Evolutionary conservation across 2,113 vertebrate species (phyloP).

Genomic region (Psammodynastes pulverulentus): DNA sequence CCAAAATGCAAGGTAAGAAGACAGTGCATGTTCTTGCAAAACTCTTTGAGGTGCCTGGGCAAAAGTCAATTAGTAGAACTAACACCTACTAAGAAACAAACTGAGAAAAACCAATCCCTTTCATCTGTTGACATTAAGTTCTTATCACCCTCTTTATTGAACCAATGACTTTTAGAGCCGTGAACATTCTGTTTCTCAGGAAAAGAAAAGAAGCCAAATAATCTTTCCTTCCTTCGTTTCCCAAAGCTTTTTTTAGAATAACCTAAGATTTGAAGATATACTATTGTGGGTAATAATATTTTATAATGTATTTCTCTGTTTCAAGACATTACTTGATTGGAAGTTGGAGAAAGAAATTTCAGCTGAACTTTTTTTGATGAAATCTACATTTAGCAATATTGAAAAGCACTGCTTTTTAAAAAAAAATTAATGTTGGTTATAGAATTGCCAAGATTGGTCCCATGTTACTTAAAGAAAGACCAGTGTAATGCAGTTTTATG

Average conservation of each 20-base stretch:
- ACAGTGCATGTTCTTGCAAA: neutral
- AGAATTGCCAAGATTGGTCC: neutral
- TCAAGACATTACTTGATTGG: neutral
- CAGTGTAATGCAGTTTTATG: neutral
- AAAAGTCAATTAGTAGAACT: neutral
- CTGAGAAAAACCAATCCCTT: slow-evolving; percentile 4
- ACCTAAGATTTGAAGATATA: neutral
- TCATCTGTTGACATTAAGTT: neutral
- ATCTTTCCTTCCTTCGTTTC: neutral
- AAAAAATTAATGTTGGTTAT: neutral
- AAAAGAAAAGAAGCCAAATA: neutral
- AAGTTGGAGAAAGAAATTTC: neutral
- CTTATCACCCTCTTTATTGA: neutral
- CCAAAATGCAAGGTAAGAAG: slow-evolving; percentile 93
- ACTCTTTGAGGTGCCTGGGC: neutral
- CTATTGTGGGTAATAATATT: neutral
- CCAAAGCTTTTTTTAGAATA: neutral
- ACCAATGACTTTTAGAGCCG: neutral
- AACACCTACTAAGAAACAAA: neutral
- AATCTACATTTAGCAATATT: neutral
- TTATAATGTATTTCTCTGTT: neutral
- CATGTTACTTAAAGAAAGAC: neutral
- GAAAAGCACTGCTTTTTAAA: neutral
- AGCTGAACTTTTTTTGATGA: neutral
- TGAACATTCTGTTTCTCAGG: neutral